Evolutionary conservation across 1,140 invertebrate species (phyloP).

Genomic region (Brachionus calyciflorus): DNA sequence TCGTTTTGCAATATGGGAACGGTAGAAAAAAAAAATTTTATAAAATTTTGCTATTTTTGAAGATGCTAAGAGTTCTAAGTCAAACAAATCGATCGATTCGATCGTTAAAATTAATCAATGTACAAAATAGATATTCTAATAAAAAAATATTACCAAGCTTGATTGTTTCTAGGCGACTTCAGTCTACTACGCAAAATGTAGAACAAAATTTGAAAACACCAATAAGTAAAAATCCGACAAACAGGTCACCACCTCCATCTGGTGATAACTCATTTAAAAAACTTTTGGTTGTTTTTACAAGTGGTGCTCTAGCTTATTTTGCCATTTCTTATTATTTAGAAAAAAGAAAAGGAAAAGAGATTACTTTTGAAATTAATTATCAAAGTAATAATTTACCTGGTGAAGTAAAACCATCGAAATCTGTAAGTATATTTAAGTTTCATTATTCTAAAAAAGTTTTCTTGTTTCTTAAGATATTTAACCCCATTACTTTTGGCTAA

Average conservation of each 20-base stretch:
- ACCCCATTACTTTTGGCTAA: no score
- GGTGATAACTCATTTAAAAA: slow-evolving; percentile 9
- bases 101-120: background rate
- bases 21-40: no score
- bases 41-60: background rate
- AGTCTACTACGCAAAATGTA: background rate
- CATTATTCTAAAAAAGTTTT: no score
- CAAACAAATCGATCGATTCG: background rate
- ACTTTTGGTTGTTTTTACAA: slow-evolving; percentile 16
- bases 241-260: background rate
- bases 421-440: no score
- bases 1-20: no score
- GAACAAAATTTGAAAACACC: background rate
- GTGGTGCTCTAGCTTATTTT: slow-evolving; percentile 36
- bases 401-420: slow-evolving; percentile 27
- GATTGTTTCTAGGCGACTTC: background rate
- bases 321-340: slow-evolving; percentile 22
- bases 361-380: slow-evolving; percentile 10
- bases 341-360: background rate
- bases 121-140: no score
- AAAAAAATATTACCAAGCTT: background rate
- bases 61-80: background rate
- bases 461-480: no score
- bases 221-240: background rate
- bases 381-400: slow-evolving; percentile 36